Base-by-base conservation (phyloP, 2,797 vertebrate species). In the Martes flavigula region DNA sequence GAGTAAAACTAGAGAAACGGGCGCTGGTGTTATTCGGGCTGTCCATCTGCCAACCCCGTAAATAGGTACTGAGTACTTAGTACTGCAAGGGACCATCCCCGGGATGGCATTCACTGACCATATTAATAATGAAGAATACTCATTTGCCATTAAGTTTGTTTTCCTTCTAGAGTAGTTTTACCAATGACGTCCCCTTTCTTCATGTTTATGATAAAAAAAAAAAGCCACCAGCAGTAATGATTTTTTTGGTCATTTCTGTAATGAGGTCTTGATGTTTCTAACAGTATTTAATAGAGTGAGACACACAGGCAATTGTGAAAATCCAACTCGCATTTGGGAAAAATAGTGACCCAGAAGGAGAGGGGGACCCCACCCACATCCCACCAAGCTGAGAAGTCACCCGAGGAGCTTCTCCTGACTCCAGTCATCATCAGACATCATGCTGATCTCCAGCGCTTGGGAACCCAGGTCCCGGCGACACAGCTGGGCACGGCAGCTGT, bases 161-260 rank as follows among this genome's bases (percentile, higher is more conserved):
- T 92, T 73, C 90, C 68, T 92, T 54, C 72, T 75, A 86, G 68
- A 93, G 84, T 32, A 13, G 70, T 58, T 85, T 83, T 60, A 73
- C 21, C 68, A 20, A 62, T 4, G 10, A 30, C 8, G 6, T 54
- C 32, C 40, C 46, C 40, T 91, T 72, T 48, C 62, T 93, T 43
- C 70, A 2, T 10, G 70, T 51, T 90, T 35, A 40, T 40, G 70
- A 64, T 56, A 54, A 54, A 54, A 54, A 51, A 62, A 85, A 46
- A 62, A 4, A 87, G 23, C 46, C 66, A 38, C 56, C 48, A 68
- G 73, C 2, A 72, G 40, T 30, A 54, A 87, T 27, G n/a, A 40
- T 30, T 27, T 48, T 72, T 48, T 0, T 3, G 35, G 35, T 79
- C 62, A 7, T 5, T 43, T 25, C 88, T 92, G 10, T 17, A 88